phyloP scores from a whole-genome alignment of 2,888 invertebrate species.

The Bibio marci region DNA sequence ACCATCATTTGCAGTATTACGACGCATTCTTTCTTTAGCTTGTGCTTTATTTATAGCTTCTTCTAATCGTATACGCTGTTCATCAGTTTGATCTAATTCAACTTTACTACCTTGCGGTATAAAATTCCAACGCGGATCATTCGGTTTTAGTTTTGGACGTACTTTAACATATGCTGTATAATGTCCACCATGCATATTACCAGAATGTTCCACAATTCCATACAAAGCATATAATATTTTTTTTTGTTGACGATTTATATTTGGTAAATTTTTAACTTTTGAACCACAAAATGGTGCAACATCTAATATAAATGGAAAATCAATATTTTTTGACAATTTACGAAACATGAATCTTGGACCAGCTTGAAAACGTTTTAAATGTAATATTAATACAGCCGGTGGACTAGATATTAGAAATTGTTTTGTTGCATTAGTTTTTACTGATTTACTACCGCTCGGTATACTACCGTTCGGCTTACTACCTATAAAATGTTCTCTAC shows the following conservation, averaged over 20 bases:
- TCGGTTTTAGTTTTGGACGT: slow-evolving; percentile 38
- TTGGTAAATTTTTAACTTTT: slow-evolving; percentile 41
- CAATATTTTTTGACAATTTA: slow-evolving; percentile 74
- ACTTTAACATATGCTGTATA: slow-evolving; percentile 94
- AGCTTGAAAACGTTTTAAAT: slow-evolving; percentile 90
- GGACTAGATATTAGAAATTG: slow-evolving; percentile 77
- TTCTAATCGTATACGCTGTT: slow-evolving; percentile 28
- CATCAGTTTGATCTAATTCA: slow-evolving; percentile 33
- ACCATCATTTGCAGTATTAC: slow-evolving; percentile 14
- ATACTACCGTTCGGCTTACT: slow-evolving; percentile 16
- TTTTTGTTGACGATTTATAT: slow-evolving; percentile 41
- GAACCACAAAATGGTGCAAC: slow-evolving; percentile 79
- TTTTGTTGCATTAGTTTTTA: slow-evolving; percentile 67
- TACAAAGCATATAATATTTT: slow-evolving; percentile 75
- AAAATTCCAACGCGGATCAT: slow-evolving; percentile 58
- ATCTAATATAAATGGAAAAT: slow-evolving; percentile 72
- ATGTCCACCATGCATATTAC: slow-evolving; percentile 65
- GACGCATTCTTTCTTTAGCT: slow-evolving; percentile 20
- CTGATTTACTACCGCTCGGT: slow-evolving; percentile 41
- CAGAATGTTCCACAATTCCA: slow-evolving; percentile 90
- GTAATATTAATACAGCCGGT: slow-evolving; percentile 85
- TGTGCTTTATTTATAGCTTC: slow-evolving; percentile 24
- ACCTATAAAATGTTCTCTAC: slow-evolving; percentile 56
- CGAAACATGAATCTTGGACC: slow-evolving; percentile 51
- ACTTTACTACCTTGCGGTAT: slow-evolving; percentile 42